Evolutionary conservation across 2,797 vertebrate species (phyloP), one percentile per base, ranked within the genome.

Genomic region (Sebastiscus tertius): DNA sequence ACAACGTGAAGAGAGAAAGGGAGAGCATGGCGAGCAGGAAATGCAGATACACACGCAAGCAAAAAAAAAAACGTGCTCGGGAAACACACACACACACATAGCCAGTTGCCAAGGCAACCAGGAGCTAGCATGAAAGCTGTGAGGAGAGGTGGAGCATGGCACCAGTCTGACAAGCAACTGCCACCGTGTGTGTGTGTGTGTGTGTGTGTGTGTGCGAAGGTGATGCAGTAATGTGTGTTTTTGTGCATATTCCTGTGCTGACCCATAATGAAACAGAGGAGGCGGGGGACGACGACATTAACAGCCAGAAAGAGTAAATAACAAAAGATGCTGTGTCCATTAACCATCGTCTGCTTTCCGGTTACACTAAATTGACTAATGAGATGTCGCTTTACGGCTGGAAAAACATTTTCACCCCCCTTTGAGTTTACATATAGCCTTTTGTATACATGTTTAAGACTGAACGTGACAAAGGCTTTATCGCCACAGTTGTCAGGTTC

Each of bases 71-170:
- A 64, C 27, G 8, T 64, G 78, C 31, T 71, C 26, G 56, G 62
- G 49, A 54, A 29, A 84, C 92, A 88, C 92, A 88, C 86, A 72
- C 86, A 72, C 89, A 79, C 70, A 79, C 83, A 83, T 18, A 73
- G 77, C 90, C 87, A 93, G 96, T 96, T 96, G 93, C 94, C 94
- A 95, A 87, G 95, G 94, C 87, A 94, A 96, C 95, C 89, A 90
- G 88, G 90, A 94, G 92, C 93, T 92, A 94, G 94, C 89, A 90
- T 92, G 92, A 93, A 94, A 92, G 93, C 94, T 89, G 87, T 87
- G 83, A 78, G 89, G 84, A 93, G 92, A 94, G 93, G 92, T 93
- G 92, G 92, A 91, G 86, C 92, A 93, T 94, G 94, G 93, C 93
- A 92, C 88, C 89, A 90, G 89, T 85, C 92, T 93, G 89, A 94